Base-by-base conservation (phyloP, 92 coral and sea anemone genomes). In the Epizoanthus stellaris region DNA sequence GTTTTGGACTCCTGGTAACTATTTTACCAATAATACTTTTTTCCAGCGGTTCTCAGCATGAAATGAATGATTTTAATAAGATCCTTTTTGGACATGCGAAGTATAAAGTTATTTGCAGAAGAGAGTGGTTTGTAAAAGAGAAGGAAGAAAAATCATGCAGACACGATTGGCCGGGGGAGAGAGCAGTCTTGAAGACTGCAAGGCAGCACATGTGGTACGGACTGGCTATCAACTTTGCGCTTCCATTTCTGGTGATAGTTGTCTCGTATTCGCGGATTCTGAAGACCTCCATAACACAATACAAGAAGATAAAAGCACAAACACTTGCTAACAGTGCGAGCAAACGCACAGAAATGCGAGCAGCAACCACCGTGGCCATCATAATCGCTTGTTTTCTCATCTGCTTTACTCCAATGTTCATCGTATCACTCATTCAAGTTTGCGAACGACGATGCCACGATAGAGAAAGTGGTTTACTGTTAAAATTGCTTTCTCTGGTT, bases 231-330 rank as follows among this genome's bases (percentile, higher is more conserved):
- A 79, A 64, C 53, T 79, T 79, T 4, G 72, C 83, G 1, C 43
- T 79, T 23, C 83, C 83, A 13, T 79, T 79, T 42, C 57, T 63
- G 0, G 39, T 79, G 13, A 79, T 79, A 45, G 39, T 63, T 64
- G 8, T 64, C 6, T 64, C 72, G 6, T 79, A 79, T 23, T 63
- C 83, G 15, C 45, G 83, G 83, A 61, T 79, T 1, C 36, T 62
- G 71, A 79, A 79, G 30, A 79, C 15, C 70, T 79, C 83, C 19
- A 79, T 39, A 63, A 79, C 45, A 63, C 83, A 79, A 12, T 60
- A 79, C 56, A 76, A n/a, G 15, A 76, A 76, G 62, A 76, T 76
- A 38, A 76, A 39, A 19, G 82, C 53, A 20, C 82, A 76, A 19
- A 36, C 56, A 8, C 52, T 21, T 5, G 20, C 82, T 14, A 36